Percentiles rank a stretch among this genome's conserved stretches.
Evolutionary conservation across 1,140 invertebrate genomes (phyloP).

Genomic region (Carposina sasakii): DNA sequence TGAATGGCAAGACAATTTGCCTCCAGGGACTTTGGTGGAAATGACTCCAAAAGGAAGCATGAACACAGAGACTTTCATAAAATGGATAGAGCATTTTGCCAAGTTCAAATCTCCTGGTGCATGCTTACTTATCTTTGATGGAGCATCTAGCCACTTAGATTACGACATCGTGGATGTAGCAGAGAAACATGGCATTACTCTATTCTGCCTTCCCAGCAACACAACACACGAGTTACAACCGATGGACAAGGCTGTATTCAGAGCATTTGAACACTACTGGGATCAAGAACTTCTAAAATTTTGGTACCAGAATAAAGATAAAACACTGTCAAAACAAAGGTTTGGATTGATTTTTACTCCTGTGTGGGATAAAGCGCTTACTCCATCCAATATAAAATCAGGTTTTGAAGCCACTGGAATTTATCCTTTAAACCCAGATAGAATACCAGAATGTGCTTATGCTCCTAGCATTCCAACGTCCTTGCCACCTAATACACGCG

Average conservation of each 20-base stretch:
- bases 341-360: not conserved
- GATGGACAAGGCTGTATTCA: not conserved
- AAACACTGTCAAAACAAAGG: not conserved
- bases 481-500: too few relatives aligned
- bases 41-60: slow-evolving; percentile 1
- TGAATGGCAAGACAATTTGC: slow-evolving; percentile 62
- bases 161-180: not conserved
- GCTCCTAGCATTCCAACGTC: too few relatives aligned
- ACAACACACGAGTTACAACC: not conserved
- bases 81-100: not conserved
- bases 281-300: not conserved
- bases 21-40: not conserved
- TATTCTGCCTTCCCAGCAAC: too few relatives aligned
- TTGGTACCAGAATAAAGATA: not conserved
- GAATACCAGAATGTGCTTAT: not conserved
- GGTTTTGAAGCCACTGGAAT: not conserved
- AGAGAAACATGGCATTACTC: not conserved
- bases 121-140: not conserved
- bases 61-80: not conserved
- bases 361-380: not conserved
- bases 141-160: not conserved
- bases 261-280: not conserved
- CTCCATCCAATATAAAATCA: not conserved
- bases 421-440: not conserved
- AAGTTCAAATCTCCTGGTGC: not conserved